These are phyloP conservation scores for Lamprotornis superbus DNA, from an alignment of 2,113 vertebrate species.

Conservation along the genomic window DNA sequence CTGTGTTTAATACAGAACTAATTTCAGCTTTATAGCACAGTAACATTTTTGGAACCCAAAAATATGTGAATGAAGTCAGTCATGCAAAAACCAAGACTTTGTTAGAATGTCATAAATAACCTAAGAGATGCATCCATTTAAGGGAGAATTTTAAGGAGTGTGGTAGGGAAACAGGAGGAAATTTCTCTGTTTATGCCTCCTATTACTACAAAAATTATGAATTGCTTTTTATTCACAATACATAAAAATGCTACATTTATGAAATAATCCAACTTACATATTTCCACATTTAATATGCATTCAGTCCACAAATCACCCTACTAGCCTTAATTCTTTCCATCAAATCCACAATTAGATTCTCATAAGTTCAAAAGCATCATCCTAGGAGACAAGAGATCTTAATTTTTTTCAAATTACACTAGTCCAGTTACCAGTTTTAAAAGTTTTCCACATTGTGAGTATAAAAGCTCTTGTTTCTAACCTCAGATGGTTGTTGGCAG, in stretches of 20 bases:
- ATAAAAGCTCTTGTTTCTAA: background rate
- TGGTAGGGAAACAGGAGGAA: background rate
- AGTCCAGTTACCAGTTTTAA: background rate
- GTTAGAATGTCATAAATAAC: background rate
- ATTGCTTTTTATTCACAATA: background rate
- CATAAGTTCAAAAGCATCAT: background rate
- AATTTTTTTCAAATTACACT: background rate
- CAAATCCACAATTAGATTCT: background rate
- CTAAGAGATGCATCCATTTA: background rate
- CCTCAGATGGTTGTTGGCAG: background rate
- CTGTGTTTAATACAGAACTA: background rate
- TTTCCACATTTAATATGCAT: background rate
- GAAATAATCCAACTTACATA: background rate
- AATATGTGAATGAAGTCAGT: background rate
- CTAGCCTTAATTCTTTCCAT: background rate
- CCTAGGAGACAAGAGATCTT: background rate
- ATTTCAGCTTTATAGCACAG: background rate
- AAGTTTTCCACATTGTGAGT: background rate
- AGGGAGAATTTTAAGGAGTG: background rate
- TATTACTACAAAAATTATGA: background rate
- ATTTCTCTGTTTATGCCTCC: background rate
- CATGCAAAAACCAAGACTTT: background rate
- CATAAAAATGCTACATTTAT: background rate
- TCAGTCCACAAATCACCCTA: background rate
- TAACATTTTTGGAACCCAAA: background rate